phyloP scores from a whole-genome alignment of 2,888 invertebrate genomes.

The Acrocyrtus sp. region DNA sequence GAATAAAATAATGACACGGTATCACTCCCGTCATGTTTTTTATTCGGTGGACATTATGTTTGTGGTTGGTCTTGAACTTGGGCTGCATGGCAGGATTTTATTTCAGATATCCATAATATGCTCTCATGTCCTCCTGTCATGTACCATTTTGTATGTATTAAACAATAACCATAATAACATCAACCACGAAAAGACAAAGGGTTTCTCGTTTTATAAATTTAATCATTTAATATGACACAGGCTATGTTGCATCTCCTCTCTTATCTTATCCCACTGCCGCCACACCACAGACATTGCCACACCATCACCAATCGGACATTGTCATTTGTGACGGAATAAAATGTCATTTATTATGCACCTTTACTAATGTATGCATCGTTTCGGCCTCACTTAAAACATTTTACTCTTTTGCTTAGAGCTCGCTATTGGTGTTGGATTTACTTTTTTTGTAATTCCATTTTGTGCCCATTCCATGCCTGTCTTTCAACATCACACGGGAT shows the following conservation, averaged over 20 bases:
- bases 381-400: neutral
- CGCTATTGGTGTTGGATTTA: neutral
- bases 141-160: conserved; percentile 21
- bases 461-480: neutral
- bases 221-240: neutral
- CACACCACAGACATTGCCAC: neutral
- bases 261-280: neutral
- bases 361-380: neutral
- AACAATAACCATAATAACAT: conserved; percentile 3
- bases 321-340: neutral
- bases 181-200: neutral
- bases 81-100: neutral
- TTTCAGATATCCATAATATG: neutral
- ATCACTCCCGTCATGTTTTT: too few relatives aligned
- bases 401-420: neutral
- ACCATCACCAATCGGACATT: neutral
- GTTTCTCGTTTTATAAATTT: neutral
- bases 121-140: conserved; percentile 12
- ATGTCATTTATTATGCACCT: too few relatives aligned
- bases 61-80: neutral
- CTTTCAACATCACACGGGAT: neutral
- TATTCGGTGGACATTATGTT: too few relatives aligned
- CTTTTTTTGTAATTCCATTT: neutral
- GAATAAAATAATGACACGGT: neutral
- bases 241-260: neutral